A percentile compares a stretch with the other conserved stretches of the same genome.
These are phyloP conservation scores for Drosophila tristis DNA, from an alignment of 1,140 invertebrate genomes.

Conservation along the genomic window DNA sequence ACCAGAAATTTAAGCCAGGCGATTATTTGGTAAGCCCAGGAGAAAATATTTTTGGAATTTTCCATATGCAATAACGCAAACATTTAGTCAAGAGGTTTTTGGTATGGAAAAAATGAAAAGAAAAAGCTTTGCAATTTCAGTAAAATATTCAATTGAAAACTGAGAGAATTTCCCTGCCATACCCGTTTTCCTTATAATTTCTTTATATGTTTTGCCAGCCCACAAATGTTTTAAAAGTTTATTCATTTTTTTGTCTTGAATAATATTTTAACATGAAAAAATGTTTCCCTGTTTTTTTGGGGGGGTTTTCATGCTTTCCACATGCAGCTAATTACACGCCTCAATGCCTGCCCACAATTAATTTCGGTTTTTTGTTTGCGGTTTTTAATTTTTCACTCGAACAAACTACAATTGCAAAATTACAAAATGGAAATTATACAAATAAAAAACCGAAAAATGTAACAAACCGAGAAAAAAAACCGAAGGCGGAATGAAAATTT, in stretches of 20 bases:
- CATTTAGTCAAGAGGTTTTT: background rate
- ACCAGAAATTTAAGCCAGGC: background rate
- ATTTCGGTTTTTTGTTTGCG: constrained; percentile 27
- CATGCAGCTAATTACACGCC: constrained; percentile 55
- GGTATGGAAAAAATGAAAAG: too few relatives aligned
- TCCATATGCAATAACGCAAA: background rate
- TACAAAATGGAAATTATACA: constrained; percentile 17
- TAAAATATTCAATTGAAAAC: too few relatives aligned
- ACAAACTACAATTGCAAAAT: constrained; percentile 47
- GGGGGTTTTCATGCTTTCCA: constrained; percentile 25
- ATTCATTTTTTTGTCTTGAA: background rate
- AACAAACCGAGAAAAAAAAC: background rate
- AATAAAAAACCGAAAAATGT: constrained; percentile 8
- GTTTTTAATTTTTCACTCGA: constrained; percentile 53
- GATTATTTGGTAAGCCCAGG: constrained; percentile 2
- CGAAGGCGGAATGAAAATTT: constrained; percentile 57
- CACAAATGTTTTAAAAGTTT: constrained; percentile 3
- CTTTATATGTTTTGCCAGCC: background rate
- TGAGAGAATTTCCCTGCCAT: too few relatives aligned
- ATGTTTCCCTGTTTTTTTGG: constrained; percentile 3
- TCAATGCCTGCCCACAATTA: constrained; percentile 55
- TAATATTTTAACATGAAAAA: constrained; percentile 25
- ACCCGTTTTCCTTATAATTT: background rate
- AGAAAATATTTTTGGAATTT: background rate
- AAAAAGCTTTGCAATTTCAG: too few relatives aligned